Evolutionary conservation across 1,140 invertebrate species (phyloP).

Genomic region (Drosophila sechellia): DNA sequence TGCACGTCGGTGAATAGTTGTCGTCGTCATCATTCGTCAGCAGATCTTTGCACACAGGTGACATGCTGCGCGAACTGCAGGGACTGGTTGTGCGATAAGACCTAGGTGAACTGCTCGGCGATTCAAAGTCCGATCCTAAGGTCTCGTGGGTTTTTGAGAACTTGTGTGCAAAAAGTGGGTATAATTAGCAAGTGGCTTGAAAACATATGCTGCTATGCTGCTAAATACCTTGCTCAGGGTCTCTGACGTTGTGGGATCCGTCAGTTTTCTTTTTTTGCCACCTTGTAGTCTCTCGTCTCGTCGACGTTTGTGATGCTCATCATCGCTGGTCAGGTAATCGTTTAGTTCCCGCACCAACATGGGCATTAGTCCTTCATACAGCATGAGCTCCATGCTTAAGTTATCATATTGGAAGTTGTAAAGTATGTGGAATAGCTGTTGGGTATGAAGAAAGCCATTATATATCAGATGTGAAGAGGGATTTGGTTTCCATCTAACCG

Average conservation of each 20-base stretch:
- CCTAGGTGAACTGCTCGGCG: slow-evolving; percentile 76
- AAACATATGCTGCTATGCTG: background rate
- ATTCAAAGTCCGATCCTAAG: slow-evolving; percentile 65
- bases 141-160: slow-evolving; percentile 68
- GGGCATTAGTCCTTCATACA: slow-evolving; percentile 72
- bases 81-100: slow-evolving; percentile 77
- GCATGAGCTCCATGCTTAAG: slow-evolving; percentile 79
- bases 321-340: slow-evolving; percentile 74
- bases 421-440: slow-evolving; percentile 75
- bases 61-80: slow-evolving; percentile 82
- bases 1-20: slow-evolving; percentile 83
- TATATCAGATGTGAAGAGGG: too few species aligned
- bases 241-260: slow-evolving; percentile 56
- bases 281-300: slow-evolving; percentile 74
- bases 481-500: slow-evolving; percentile 27
- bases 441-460: background rate
- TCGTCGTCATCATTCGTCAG: slow-evolving; percentile 73
- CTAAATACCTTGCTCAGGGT: slow-evolving; percentile 58
- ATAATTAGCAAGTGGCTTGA: background rate
- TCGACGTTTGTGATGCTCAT: slow-evolving; percentile 73
- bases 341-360: slow-evolving; percentile 76
- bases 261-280: slow-evolving; percentile 72
- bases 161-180: slow-evolving; percentile 17
- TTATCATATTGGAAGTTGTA: slow-evolving; percentile 84
- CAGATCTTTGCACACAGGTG: slow-evolving; percentile 63